Percentiles rank a stretch among this genome's conserved stretches.
phyloP scores from a whole-genome alignment of 2,888 invertebrate genomes.

The Drosophila trichaetosa region DNA sequence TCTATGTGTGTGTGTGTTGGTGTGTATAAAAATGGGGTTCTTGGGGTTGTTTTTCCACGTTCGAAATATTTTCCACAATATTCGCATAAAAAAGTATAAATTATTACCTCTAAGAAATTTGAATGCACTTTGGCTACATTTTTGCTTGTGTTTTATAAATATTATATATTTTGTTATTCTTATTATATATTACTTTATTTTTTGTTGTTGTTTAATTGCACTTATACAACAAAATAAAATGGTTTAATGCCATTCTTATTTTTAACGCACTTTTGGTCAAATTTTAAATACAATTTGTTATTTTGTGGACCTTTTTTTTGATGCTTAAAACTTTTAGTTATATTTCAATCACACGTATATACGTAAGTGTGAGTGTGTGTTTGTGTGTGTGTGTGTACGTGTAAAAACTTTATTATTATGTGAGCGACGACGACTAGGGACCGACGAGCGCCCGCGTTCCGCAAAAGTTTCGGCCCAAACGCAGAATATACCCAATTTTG shows the following conservation, averaged over 20 bases:
- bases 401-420: conserved; percentile 45
- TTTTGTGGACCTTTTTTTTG: not conserved
- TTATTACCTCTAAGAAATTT: conserved; percentile 30
- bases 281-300: not conserved
- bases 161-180: not conserved
- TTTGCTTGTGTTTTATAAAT: conserved; percentile 1
- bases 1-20: not conserved
- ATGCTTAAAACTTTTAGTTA: not conserved
- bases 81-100: not conserved
- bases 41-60: conserved; percentile 35
- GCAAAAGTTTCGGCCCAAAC: conserved; percentile 63
- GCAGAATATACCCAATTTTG: conserved; percentile 64
- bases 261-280: not conserved
- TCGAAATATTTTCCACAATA: conserved; percentile 9
- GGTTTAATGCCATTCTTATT: not conserved
- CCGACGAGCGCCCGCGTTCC: conserved; percentile 44
- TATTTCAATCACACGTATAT: not conserved
- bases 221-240: conserved; percentile 1
- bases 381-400: not conserved
- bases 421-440: conserved; percentile 15
- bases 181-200: not conserved
- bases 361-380: not conserved
- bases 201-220: conserved; percentile 2
- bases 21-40: conserved; percentile 14
- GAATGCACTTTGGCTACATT: conserved; percentile 27